phyloP scores from a whole-genome alignment of 2,797 vertebrate genomes.

The Hoplostethus atlanticus region DNA sequence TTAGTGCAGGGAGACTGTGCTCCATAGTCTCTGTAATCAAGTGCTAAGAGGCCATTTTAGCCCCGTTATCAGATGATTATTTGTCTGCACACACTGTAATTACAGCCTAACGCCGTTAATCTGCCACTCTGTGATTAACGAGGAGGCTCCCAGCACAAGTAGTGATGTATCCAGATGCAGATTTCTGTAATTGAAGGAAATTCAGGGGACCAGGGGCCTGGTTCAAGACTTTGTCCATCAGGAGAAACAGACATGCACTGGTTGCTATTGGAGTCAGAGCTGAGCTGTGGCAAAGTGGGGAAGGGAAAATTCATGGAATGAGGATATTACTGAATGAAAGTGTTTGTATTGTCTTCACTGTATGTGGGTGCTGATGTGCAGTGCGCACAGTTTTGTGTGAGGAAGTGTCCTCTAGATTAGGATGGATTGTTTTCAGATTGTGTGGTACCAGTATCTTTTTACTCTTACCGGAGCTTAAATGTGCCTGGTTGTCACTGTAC shows the following conservation, averaged over 20 bases:
- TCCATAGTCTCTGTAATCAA: slow-evolving; percentile 47
- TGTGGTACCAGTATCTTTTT: too few species aligned
- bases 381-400: not conserved
- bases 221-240: slow-evolving; percentile 16
- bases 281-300: not conserved
- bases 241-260: not conserved
- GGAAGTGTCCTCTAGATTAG: not conserved
- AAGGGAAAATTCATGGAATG: not conserved
- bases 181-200: slow-evolving; percentile 14
- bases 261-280: slow-evolving; percentile 5
- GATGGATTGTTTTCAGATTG: slow-evolving; percentile 8
- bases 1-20: slow-evolving; percentile 20
- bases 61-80: slow-evolving; percentile 68
- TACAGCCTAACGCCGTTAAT: slow-evolving; percentile 56
- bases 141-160: slow-evolving; percentile 25
- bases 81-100: slow-evolving; percentile 74
- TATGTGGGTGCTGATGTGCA: not conserved
- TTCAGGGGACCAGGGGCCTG: not conserved
- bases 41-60: slow-evolving; percentile 53
- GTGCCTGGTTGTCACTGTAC: not conserved
- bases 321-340: slow-evolving; percentile 1
- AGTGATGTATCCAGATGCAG: slow-evolving; percentile 11
- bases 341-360: not conserved
- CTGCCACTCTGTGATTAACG: slow-evolving; percentile 59
- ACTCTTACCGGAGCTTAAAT: not conserved